Evolutionary conservation across 2,113 vertebrate genomes (phyloP).

Genomic region (Ammodytes dubius): DNA sequence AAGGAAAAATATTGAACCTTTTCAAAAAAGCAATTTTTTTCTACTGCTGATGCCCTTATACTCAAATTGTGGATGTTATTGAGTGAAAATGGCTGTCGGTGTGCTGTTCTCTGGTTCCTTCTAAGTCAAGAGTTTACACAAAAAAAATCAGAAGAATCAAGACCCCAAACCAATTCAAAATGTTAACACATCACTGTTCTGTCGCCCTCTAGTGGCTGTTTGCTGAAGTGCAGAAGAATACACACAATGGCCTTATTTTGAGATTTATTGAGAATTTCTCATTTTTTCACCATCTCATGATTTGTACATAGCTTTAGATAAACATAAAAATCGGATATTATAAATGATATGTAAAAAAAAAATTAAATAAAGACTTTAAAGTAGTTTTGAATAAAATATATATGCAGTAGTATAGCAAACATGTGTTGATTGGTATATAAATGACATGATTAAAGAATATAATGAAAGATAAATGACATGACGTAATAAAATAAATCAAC

Average conservation of each 20-base stretch:
- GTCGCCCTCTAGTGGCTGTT: neutral
- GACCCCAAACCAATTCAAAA: neutral
- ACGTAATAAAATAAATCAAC: neutral
- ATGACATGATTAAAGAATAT: neutral
- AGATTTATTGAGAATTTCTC: constrained; percentile 54
- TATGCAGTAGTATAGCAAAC: neutral
- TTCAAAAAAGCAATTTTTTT: too few species aligned
- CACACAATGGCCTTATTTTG: neutral
- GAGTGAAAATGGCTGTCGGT: too few species aligned
- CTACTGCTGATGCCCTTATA: too few species aligned
- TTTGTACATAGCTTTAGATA: constrained; percentile 44
- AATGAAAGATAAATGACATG: neutral
- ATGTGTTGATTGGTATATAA: constrained; percentile 14
- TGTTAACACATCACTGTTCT: neutral
- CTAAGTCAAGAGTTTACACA: too few species aligned
- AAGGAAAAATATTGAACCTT: too few species aligned
- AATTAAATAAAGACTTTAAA: neutral
- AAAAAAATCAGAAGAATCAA: too few species aligned
- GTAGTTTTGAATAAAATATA: neutral
- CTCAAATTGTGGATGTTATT: too few species aligned
- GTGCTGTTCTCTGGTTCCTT: too few species aligned
- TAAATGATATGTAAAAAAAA: neutral
- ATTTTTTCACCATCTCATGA: constrained; percentile 20
- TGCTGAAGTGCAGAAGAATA: neutral
- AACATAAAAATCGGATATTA: neutral